Evolutionary conservation across 2,113 vertebrate genomes (phyloP), one percentile per base, ranked within the genome.

Genomic region (Cromileptes altivelis): DNA sequence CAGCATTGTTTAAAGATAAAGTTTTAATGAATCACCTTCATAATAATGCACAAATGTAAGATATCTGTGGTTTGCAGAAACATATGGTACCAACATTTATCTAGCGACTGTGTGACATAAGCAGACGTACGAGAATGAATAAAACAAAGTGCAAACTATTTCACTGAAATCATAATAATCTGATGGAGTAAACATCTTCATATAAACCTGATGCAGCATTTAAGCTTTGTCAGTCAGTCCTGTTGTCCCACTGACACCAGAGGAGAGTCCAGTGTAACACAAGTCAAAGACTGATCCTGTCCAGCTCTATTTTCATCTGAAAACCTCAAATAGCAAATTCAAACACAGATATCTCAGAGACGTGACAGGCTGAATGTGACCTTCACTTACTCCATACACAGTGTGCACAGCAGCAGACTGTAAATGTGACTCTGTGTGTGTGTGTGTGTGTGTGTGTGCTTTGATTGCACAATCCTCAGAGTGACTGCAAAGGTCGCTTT

Each of bases 401-500:
- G 27, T 30, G 21, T 25, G 52, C 53, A 49, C 53, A 47, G 11
- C 11, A 21, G 15, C 65, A 56, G n/a, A 47, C 15, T 65, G 12
- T 40, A n/a, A 23, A 37, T 42, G 18, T 33, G 30, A 45, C 42
- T 37, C 33, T 30, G 6, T 18, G 6, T 40, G 47, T 30, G 64
- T 19, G 23, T 25, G 19, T 40, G 25, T 23, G 50, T 30, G 50
- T 52, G 55, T 74, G n/a, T 27, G 42, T 49, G 63, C 23, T 47
- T 15, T 76, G 30, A 30, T 55, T 45, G 52, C 27, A 37, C 14
- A 53, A 17, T 45, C 18, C 25, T 13, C 72, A 61, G 13, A 65
- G 55, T 47, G 52, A 52, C 69, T 45, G 23, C 21, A 74, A 63
- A 62, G 75, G 33, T 69, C 9, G 17, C 9, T 76, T 70, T 55